These are phyloP conservation scores for Phylloscopus trochiloides DNA, from an alignment of 2,113 vertebrate species.

Conservation along the genomic window DNA sequence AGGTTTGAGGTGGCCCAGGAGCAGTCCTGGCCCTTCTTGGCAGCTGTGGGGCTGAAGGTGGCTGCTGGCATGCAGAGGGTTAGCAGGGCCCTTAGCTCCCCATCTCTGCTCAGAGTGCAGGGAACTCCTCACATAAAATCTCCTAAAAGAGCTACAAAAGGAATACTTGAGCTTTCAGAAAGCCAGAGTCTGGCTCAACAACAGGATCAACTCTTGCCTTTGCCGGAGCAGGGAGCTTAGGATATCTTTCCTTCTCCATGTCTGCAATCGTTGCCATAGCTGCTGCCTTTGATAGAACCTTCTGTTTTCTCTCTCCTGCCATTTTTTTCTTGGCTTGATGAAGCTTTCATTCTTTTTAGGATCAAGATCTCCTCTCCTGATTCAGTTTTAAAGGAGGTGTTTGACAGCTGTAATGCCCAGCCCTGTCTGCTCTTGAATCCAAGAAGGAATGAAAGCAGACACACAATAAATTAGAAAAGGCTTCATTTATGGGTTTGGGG, in stretches of 20 bases:
- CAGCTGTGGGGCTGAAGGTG: neutral
- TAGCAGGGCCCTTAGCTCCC: neutral
- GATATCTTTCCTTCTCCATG: neutral
- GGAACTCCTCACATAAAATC: neutral
- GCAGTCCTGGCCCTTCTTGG: neutral
- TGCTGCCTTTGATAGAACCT: neutral
- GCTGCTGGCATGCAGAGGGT: neutral
- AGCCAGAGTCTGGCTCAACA: neutral
- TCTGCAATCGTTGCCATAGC: neutral
- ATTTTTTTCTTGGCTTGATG: conserved; percentile 19
- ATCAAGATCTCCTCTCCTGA: neutral
- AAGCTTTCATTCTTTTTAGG: neutral
- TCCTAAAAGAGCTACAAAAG: neutral
- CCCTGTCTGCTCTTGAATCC: neutral
- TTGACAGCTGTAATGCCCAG: neutral
- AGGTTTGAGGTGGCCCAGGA: neutral
- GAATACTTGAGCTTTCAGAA: neutral
- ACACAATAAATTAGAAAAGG: neutral
- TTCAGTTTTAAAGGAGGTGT: neutral
- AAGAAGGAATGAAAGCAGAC: neutral
- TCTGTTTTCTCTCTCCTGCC: neutral
- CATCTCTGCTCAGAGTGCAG: neutral
- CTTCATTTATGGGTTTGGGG: neutral
- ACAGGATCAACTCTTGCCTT: neutral
- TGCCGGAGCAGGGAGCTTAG: neutral